Percentiles rank a stretch among this genome's conserved stretches.
These are phyloP conservation scores for Lasiurus cinereus DNA, from an alignment of 2,113 vertebrate genomes.

Conservation along the genomic window DNA sequence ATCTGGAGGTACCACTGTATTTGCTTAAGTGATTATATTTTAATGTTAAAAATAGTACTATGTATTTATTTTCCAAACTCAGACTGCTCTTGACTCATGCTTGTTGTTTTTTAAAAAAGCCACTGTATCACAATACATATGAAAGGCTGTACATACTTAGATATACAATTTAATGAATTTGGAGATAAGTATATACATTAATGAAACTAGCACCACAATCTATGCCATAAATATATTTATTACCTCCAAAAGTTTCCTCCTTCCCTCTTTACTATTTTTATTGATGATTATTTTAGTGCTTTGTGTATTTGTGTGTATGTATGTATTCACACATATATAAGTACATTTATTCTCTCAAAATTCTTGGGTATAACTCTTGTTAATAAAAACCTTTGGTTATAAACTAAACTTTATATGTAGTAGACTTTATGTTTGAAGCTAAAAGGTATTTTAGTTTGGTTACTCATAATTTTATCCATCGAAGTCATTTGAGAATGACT, in stretches of 20 bases:
- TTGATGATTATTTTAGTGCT: conserved; percentile 59
- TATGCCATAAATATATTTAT: too few relatives aligned
- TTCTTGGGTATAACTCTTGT: conserved; percentile 35
- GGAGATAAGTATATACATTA: too few relatives aligned
- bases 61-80: conserved; percentile 54
- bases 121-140: not conserved
- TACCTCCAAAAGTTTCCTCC: not conserved
- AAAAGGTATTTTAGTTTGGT: conserved; percentile 56
- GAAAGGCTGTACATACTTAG: not conserved
- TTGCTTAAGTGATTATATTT: not conserved
- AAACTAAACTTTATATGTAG: conserved; percentile 6
- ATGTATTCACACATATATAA: not conserved
- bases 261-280: not conserved
- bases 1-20: not conserved
- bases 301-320: not conserved
- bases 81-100: conserved; percentile 48
- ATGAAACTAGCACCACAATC: too few relatives aligned
- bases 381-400: conserved; percentile 23
- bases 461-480: conserved; percentile 51
- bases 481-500: conserved; percentile 46
- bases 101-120: not conserved
- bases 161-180: too few relatives aligned
- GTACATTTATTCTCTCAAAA: conserved; percentile 52
- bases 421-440: conserved; percentile 38
- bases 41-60: not conserved